These are phyloP conservation scores for Microcebus jonahi DNA, from an alignment of 2,113 vertebrate genomes.

Conservation along the genomic window DNA sequence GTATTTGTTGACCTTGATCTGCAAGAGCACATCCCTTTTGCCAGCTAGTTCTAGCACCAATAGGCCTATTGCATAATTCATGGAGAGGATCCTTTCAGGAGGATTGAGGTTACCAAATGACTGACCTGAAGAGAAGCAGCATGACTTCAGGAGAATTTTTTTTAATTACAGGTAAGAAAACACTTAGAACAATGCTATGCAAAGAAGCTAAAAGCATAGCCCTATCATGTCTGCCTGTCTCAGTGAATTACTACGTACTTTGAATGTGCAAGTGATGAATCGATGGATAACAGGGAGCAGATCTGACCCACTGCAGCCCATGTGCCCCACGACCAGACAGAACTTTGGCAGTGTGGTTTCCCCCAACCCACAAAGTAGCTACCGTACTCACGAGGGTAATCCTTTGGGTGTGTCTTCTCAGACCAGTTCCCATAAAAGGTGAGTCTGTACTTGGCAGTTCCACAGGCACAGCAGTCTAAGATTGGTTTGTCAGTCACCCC, in stretches of 20 bases:
- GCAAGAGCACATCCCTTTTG: background rate
- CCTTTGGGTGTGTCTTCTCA: slow-evolving; percentile 96
- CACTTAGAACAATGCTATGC: background rate
- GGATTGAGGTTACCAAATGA: background rate
- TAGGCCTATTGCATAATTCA: background rate
- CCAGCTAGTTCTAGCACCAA: slow-evolving; percentile 12
- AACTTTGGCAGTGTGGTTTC: background rate
- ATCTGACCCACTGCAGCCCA: background rate
- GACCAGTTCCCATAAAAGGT: slow-evolving; percentile 99
- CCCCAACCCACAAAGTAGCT: background rate
- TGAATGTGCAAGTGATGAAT: background rate
- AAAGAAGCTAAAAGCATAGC: background rate
- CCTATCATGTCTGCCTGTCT: background rate
- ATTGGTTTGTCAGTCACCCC: slow-evolving; percentile 88
- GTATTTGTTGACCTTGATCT: background rate
- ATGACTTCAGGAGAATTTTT: background rate
- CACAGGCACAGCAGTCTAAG: slow-evolving; percentile 96
- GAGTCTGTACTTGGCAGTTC: slow-evolving; percentile 97
- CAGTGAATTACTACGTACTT: background rate
- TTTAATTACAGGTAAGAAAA: slow-evolving; percentile 11
- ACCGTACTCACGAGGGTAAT: slow-evolving; percentile 94
- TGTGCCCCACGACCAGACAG: background rate
- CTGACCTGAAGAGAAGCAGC: slow-evolving; percentile 22
- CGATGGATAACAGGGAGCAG: background rate
- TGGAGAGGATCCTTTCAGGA: background rate